phyloP scores from a whole-genome alignment of 2,797 vertebrate species.

The Triplophysa bombifrons region DNA sequence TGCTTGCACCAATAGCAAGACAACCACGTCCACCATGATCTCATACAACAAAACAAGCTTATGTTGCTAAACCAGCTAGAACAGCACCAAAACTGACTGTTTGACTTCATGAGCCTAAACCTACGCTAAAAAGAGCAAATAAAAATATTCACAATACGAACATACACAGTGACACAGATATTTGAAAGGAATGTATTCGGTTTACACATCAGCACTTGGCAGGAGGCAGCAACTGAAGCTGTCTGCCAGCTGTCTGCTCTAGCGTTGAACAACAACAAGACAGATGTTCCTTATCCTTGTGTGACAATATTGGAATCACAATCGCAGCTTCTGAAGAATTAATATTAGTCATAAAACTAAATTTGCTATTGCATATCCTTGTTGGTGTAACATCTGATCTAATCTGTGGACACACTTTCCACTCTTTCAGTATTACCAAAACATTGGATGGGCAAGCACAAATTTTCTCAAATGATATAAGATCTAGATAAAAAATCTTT shows the following conservation, averaged over 20 bases:
- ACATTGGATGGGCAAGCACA: too few relatives aligned
- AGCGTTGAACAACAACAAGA: slow-evolving; percentile 10
- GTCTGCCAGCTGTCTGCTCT: slow-evolving; percentile 19
- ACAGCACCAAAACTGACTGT: background rate
- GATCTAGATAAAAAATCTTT: too few relatives aligned
- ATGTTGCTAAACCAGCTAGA: background rate
- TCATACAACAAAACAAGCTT: background rate
- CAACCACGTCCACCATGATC: too few relatives aligned
- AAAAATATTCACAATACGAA: background rate
- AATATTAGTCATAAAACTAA: background rate
- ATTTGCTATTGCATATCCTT: background rate
- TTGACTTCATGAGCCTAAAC: background rate
- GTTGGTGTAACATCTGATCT: background rate
- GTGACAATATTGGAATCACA: background rate
- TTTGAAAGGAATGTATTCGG: slow-evolving; percentile 9
- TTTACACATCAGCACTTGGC: slow-evolving; percentile 16
- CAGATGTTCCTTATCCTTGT: slow-evolving; percentile 7
- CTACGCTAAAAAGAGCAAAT: background rate
- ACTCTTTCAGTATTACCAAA: too few relatives aligned
- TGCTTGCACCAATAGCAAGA: too few relatives aligned
- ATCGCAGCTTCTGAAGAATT: background rate
- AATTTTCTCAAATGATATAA: too few relatives aligned
- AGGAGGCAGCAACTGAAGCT: slow-evolving; percentile 16
- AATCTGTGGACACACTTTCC: too few relatives aligned
- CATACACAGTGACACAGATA: background rate